phyloP scores from a whole-genome alignment of 2,797 vertebrate species.

The Hoplostethus atlanticus region DNA sequence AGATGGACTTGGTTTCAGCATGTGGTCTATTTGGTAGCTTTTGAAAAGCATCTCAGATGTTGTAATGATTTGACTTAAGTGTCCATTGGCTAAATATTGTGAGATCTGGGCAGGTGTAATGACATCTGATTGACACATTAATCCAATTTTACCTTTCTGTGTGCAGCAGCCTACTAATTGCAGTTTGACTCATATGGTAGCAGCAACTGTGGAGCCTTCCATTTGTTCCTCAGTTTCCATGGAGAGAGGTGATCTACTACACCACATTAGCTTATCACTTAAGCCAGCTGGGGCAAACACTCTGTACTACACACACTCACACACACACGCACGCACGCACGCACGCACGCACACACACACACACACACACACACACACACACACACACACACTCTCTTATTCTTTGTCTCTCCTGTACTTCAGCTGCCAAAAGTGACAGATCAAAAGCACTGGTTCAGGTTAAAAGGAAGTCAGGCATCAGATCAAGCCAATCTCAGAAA shows the following conservation, averaged over 20 bases:
- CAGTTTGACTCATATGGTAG: slow-evolving; percentile 26
- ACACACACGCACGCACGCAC: slow-evolving; percentile 18
- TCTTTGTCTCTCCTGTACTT: slow-evolving; percentile 6
- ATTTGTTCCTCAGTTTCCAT: slow-evolving; percentile 59
- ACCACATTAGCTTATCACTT: slow-evolving; percentile 73
- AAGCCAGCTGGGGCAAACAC: slow-evolving; percentile 61
- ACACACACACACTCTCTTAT: slow-evolving; percentile 4
- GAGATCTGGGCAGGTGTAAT: background rate
- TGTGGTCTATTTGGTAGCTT: background rate
- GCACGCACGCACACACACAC: slow-evolving; percentile 18
- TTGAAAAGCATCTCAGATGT: background rate
- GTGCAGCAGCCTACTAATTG: background rate
- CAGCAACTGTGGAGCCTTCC: slow-evolving; percentile 27
- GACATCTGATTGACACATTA: background rate
- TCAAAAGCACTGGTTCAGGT: slow-evolving; percentile 55
- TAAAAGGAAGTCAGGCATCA: slow-evolving; percentile 56
- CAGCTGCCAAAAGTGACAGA: slow-evolving; percentile 52
- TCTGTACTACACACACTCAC: slow-evolving; percentile 26
- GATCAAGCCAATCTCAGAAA: slow-evolving; percentile 41
- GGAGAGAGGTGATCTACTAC: slow-evolving; percentile 64
- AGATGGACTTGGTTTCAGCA: background rate
- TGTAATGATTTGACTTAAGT: background rate
- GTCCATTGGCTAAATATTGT: slow-evolving; percentile 9
- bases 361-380: slow-evolving; percentile 30
- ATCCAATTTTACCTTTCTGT: background rate